Evolutionary conservation across 2,888 invertebrate genomes (phyloP).

Genomic region (Scaptomyza tumidula): DNA sequence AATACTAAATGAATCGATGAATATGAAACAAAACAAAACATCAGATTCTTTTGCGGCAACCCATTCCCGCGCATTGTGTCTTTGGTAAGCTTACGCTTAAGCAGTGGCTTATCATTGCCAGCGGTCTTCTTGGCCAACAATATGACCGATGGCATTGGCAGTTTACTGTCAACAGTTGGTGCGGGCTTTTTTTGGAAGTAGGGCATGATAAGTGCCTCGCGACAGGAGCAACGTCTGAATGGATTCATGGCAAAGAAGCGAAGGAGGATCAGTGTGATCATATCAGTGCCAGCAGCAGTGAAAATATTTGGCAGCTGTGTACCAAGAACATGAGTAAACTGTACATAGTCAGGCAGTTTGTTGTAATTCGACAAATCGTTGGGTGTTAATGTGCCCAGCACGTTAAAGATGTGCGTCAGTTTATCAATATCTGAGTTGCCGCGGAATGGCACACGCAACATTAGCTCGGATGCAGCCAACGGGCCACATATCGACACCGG

Average conservation of each 20-base stretch:
- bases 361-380: too few species aligned
- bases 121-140: slow-evolving; percentile 69
- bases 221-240: slow-evolving; percentile 91
- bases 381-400: too few species aligned
- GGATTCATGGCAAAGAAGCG: slow-evolving; percentile 93
- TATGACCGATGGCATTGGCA: slow-evolving; percentile 86
- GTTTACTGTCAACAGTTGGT: slow-evolving; percentile 92
- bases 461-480: too few species aligned
- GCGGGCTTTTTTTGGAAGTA: slow-evolving; percentile 96
- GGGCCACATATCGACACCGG: too few species aligned
- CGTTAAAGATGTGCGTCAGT: too few species aligned
- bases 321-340: too few species aligned
- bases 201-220: slow-evolving; percentile 93
- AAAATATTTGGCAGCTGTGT: too few species aligned
- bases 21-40: slow-evolving; percentile 84
- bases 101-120: slow-evolving; percentile 79
- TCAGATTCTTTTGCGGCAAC: slow-evolving; percentile 85
- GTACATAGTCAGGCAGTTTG: too few species aligned
- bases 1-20: slow-evolving; percentile 1
- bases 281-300: slow-evolving; percentile 96
- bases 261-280: slow-evolving; percentile 92
- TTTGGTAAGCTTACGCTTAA: slow-evolving; percentile 89
- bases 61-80: slow-evolving; percentile 86
- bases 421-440: too few species aligned
- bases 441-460: too few species aligned